Conservation (phyloP, 30 jellyfish, hydroid and myxozoan genomes). For the Cassiopea xamachana region DNA sequence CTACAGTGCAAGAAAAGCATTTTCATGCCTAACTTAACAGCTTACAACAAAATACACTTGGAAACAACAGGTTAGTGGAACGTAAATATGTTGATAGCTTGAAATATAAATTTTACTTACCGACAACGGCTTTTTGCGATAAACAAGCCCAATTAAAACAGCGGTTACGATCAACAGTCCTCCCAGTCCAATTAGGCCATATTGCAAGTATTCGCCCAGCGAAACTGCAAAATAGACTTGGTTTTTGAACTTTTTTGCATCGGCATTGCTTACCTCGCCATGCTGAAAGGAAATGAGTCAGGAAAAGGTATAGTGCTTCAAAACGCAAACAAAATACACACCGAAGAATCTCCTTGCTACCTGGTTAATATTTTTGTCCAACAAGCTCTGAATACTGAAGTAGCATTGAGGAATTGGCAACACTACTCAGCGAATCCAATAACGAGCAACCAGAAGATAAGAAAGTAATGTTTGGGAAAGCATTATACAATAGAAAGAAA, state of each 20-base stretch:
- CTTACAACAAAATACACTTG: too few species aligned
- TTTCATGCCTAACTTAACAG: too few species aligned
- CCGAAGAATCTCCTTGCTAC: not conserved
- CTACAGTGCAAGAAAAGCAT: too few species aligned
- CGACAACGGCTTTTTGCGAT: conserved; percentile 23
- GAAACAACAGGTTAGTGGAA: too few species aligned
- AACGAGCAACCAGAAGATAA: too few species aligned
- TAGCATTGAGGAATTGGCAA: too few species aligned
- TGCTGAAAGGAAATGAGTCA: conserved; percentile 44
- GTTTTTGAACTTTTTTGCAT: conserved; percentile 87
- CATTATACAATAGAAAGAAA: too few species aligned
- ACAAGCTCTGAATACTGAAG: too few species aligned
- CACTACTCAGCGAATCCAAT: too few species aligned
- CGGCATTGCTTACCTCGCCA: conserved; percentile 80
- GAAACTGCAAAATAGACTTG: conserved; percentile 72
- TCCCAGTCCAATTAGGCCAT: conserved; percentile 89
- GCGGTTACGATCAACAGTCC: conserved; percentile 67
- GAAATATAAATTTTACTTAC: conserved; percentile 15
- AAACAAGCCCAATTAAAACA: conserved; percentile 44
- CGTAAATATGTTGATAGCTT: too few species aligned
- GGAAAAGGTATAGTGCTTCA: not conserved
- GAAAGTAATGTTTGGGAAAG: too few species aligned
- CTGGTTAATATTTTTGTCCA: not conserved
- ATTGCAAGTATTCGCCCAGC: conserved; percentile 58
- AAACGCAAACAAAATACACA: not conserved